Percentiles rank a stretch among this genome's conserved stretches.
These are phyloP conservation scores for Gracilinanus agilis DNA, from an alignment of 2,113 vertebrate species.

Conservation along the genomic window DNA sequence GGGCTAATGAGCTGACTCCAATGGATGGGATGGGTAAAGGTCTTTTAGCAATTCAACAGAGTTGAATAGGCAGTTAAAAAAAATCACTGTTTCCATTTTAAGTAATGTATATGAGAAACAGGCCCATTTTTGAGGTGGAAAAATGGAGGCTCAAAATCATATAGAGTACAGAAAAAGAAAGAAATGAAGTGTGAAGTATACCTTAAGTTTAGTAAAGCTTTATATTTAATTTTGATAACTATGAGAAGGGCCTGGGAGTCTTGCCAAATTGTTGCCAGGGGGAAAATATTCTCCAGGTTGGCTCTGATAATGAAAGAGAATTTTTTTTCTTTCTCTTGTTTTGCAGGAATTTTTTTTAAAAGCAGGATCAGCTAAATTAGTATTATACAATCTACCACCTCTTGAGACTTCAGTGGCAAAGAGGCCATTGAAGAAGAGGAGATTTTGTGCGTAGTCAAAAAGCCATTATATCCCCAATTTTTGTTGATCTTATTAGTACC, in stretches of 20 bases:
- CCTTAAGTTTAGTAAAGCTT: not conserved
- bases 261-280: not conserved
- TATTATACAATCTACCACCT: constrained; percentile 68
- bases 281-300: not conserved
- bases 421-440: constrained; percentile 40
- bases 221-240: not conserved
- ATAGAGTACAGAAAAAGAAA: not conserved
- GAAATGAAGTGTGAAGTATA: not conserved
- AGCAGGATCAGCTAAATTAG: constrained; percentile 72
- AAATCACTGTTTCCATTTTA: not conserved
- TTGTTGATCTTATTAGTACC: constrained; percentile 69
- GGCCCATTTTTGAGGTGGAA: constrained; percentile 24
- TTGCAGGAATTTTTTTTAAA: constrained; percentile 53
- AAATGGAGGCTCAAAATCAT: not conserved
- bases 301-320: constrained; percentile 39
- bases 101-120: not conserved
- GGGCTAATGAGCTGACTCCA: not conserved
- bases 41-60: not conserved
- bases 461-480: constrained; percentile 43
- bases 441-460: constrained; percentile 57
- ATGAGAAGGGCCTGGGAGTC: not conserved
- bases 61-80: not conserved
- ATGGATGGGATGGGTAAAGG: not conserved
- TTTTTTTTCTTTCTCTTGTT: not conserved
- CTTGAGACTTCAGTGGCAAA: constrained; percentile 58